Evolutionary conservation across 2,113 vertebrate genomes (phyloP).

Genomic region (Thymallus thymallus): DNA sequence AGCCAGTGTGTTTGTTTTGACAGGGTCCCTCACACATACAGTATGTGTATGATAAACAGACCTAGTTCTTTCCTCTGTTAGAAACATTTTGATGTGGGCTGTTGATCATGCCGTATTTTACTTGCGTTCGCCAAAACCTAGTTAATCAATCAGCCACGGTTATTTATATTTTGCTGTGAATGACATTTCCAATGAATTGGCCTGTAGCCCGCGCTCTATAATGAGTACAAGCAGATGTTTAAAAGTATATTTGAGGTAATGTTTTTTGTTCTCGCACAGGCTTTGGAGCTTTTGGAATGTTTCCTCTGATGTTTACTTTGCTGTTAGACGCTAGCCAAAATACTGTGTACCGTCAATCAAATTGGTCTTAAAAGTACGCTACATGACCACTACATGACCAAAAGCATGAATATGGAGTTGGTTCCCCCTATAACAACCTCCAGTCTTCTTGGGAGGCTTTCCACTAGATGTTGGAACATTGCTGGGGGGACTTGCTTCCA

Average conservation of each 20-base stretch:
- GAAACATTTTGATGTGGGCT: background rate
- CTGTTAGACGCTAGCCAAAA: background rate
- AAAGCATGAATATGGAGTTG: too few species aligned
- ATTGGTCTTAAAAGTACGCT: too few species aligned
- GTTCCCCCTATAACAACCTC: too few species aligned
- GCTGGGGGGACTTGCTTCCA: too few species aligned
- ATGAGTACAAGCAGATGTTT: background rate
- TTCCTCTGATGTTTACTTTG: background rate
- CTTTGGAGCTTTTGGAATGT: background rate
- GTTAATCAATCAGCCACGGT: background rate
- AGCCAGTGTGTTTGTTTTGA: background rate
- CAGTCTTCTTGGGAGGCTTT: too few species aligned
- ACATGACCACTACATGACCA: too few species aligned
- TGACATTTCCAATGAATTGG: slow-evolving; percentile 1
- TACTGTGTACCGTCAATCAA: too few species aligned
- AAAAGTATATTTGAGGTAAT: background rate
- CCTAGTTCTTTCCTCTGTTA: background rate
- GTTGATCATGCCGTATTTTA: background rate
- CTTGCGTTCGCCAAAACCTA: background rate
- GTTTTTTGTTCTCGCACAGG: background rate
- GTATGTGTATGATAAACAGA: background rate
- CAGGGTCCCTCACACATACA: background rate
- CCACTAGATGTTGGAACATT: too few species aligned
- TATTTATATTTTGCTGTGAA: background rate
- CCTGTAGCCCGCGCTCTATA: background rate